Conservation (phyloP, 2,888 invertebrate species). For the Calephelis perditalis region DNA sequence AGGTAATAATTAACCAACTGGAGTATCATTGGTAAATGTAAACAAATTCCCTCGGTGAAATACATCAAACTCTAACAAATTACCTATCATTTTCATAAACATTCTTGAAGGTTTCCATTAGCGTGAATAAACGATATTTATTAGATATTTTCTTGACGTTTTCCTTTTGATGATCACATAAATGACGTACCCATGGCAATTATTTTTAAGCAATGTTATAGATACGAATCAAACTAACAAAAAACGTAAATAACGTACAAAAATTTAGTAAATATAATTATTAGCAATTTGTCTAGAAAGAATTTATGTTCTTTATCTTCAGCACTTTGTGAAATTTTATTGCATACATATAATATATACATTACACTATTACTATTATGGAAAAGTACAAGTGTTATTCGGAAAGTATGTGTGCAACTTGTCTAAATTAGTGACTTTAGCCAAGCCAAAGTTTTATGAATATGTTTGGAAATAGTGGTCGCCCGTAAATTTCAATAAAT, state of each 20-base stretch:
- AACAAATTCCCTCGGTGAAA: conserved; percentile 2
- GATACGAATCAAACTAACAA: background rate
- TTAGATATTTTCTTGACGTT: conserved; percentile 33
- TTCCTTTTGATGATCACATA: conserved; percentile 20
- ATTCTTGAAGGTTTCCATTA: conserved; percentile 30
- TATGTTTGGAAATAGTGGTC: too few relatives aligned
- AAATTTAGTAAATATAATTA: too few relatives aligned
- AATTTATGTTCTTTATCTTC: too few relatives aligned
- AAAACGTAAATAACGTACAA: background rate
- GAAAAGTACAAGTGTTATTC: too few relatives aligned
- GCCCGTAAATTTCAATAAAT: too few relatives aligned
- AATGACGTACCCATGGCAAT: conserved; percentile 22
- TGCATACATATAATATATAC: too few relatives aligned
- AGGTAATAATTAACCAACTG: background rate
- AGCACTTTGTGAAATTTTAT: too few relatives aligned
- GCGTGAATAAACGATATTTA: conserved; percentile 33
- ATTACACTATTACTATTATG: too few relatives aligned
- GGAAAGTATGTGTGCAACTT: too few relatives aligned
- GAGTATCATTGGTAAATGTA: background rate
- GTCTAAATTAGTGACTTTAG: too few relatives aligned
- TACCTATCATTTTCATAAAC: conserved; percentile 17
- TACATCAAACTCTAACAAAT: conserved; percentile 16
- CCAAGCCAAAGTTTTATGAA: too few relatives aligned
- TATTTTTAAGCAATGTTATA: background rate
- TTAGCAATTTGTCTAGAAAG: too few relatives aligned